Evolutionary conservation across 92 coral and sea anemone genomes (phyloP).

Genomic region (Paragorgia papillata): DNA sequence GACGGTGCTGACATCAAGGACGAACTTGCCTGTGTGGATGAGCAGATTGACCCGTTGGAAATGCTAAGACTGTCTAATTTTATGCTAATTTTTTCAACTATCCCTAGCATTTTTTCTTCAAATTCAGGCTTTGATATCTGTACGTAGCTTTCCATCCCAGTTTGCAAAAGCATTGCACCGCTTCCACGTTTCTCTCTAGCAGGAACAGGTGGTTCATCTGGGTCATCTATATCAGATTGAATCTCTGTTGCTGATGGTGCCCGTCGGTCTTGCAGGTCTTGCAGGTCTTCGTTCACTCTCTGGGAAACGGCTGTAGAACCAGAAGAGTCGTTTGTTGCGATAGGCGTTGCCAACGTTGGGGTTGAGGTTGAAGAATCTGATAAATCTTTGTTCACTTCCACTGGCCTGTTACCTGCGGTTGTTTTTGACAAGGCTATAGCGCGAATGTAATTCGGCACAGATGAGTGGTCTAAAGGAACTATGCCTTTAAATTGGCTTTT

Average conservation of each 20-base stretch:
- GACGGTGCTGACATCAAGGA: neutral
- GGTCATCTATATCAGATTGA: slow-evolving; percentile 18
- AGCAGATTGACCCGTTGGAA: neutral
- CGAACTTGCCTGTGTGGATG: slow-evolving; percentile 1
- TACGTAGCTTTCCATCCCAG: neutral
- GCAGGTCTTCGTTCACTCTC: neutral
- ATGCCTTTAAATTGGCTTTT: slow-evolving; percentile 13
- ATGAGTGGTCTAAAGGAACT: neutral
- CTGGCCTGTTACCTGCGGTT: neutral
- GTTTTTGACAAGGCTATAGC: neutral
- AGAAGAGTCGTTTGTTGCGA: neutral
- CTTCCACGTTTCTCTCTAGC: slow-evolving; percentile 15
- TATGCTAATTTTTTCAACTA: slow-evolving; percentile 19
- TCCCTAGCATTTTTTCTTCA: slow-evolving; percentile 5
- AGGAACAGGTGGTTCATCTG: slow-evolving; percentile 6
- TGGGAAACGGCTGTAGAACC: neutral
- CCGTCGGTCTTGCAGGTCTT: slow-evolving; percentile 15
- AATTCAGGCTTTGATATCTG: neutral
- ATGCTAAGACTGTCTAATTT: slow-evolving; percentile 26
- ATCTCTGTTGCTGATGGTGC: slow-evolving; percentile 16
- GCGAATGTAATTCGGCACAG: slow-evolving; percentile 10
- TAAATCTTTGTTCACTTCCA: too few species aligned
- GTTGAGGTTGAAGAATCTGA: slow-evolving; percentile 8
- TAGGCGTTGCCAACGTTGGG: neutral
- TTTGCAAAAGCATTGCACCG: slow-evolving; percentile 7